Conservation (phyloP, 2,888 invertebrate genomes). For the Diadegma fenestrale region DNA sequence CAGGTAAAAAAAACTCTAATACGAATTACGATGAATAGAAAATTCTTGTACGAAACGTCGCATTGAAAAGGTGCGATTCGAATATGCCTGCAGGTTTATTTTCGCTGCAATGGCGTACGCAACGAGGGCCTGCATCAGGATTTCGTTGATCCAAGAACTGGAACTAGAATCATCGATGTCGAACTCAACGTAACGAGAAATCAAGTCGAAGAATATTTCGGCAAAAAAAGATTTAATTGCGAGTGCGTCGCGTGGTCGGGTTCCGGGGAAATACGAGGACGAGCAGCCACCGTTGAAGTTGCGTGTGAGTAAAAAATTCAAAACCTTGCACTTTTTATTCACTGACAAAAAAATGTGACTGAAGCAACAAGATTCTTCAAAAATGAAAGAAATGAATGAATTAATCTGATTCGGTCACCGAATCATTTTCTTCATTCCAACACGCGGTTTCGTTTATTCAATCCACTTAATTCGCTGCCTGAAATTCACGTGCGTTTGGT, state of each 20-base stretch:
- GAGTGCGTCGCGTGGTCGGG: conserved; percentile 97
- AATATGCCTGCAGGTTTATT: conserved; percentile 87
- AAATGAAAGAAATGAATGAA: no score
- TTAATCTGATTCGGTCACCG: no score
- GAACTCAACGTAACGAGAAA: conserved; percentile 94
- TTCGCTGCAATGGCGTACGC: conserved; percentile 93
- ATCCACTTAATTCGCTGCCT: no score
- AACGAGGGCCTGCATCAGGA: conserved; percentile 86
- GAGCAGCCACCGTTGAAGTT: conserved; percentile 93
- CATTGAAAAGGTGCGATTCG: not conserved
- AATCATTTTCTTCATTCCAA: no score
- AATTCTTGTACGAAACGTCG: not conserved
- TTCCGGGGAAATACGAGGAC: conserved; percentile 93
- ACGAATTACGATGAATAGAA: not conserved
- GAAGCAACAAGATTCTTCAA: no score
- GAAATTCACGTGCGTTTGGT: not conserved
- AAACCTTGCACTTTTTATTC: not conserved
- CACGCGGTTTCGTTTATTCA: no score
- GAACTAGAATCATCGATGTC: conserved; percentile 93
- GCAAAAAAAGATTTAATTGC: conserved; percentile 94
- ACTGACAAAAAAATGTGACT: no score
- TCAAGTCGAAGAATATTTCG: conserved; percentile 96
- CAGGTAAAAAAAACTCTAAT: conserved; percentile 84
- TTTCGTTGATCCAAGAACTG: conserved; percentile 94
- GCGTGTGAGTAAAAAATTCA: conserved; percentile 92